Base-by-base conservation (phyloP, 2,888 invertebrate species). In the Sarcophaga variegata region DNA sequence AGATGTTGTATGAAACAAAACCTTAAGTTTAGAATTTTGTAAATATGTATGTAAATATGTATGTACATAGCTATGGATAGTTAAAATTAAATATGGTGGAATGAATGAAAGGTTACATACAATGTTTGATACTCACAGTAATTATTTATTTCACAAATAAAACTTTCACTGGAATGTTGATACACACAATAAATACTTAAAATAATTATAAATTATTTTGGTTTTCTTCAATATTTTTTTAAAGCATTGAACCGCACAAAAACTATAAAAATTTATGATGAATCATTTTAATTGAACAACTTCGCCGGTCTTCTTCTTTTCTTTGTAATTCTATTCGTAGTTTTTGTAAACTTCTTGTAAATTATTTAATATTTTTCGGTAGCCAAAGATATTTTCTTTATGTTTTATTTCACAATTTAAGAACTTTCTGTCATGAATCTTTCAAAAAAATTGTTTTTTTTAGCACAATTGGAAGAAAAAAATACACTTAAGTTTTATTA, bases 221-320 rank as follows among this genome's bases (percentile, higher is more conserved):
- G 8, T 37, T 37, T 37, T 8, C 37, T 10, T 14, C 45, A 37
- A 45, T 37, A 37, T 64, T n/a, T 20, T 66, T 37, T n/a, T 64
- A n/a, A 4, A 6, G 14, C 22, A 22, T 4, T 20, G 49, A 22
- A 49, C 59, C 14, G 59, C 59, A 49, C 27, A 37, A 63, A 14
- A 49, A n/a, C 27, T 37, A 27, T 27, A 49, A 67, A 49, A 63
- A 54, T 37, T 37, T 37, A 22, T 62, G 66, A 70, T 67, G 63
- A 75, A 66, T 78, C 54, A 64, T 71, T 76, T 37, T 71, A 64
- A 69, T 37, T 54, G 22, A 66, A 63, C 37, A 80, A 75, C 70
- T 80, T 59, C 69, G 75, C 63, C 71, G 64, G 70, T 62, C 64
- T 80, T 76, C 64, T 80, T 76, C 67, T 75, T 69, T 49, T 37